These are phyloP conservation scores for Ailuropoda melanoleuca DNA, from an alignment of 2,113 vertebrate species.

Conservation along the genomic window DNA sequence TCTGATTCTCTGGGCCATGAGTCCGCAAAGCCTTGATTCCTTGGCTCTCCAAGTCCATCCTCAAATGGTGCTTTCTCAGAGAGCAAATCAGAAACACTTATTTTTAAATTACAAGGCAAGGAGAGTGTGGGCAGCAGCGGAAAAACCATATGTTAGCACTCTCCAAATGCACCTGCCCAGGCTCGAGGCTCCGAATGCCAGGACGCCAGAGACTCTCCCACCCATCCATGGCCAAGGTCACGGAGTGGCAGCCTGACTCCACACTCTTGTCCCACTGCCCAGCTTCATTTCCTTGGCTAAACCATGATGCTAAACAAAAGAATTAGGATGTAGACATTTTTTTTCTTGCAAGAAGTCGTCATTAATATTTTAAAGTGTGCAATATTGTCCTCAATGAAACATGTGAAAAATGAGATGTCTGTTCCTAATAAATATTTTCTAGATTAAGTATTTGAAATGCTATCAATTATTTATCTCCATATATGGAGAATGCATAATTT, in stretches of 20 bases:
- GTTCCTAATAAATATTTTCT: constrained; percentile 78
- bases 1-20: background rate
- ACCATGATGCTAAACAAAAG: constrained; percentile 6
- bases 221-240: background rate
- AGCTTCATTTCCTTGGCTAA: background rate
- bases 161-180: background rate
- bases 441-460: constrained; percentile 75
- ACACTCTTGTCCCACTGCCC: accelerated
- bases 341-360: constrained; percentile 21
- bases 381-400: constrained; percentile 67
- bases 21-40: background rate
- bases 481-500: constrained; percentile 72
- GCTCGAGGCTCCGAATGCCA: background rate
- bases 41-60: background rate
- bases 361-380: constrained; percentile 74
- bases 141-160: background rate
- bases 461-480: constrained; percentile 80
- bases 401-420: constrained; percentile 65
- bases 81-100: constrained; percentile 50
- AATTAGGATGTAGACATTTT: background rate
- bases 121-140: background rate
- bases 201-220: background rate
- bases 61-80: constrained; percentile 38
- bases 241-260: accelerated
- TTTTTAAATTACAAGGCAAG: constrained; percentile 19